These are phyloP conservation scores for Nezara viridula DNA, from an alignment of 2,888 invertebrate species.

Conservation along the genomic window DNA sequence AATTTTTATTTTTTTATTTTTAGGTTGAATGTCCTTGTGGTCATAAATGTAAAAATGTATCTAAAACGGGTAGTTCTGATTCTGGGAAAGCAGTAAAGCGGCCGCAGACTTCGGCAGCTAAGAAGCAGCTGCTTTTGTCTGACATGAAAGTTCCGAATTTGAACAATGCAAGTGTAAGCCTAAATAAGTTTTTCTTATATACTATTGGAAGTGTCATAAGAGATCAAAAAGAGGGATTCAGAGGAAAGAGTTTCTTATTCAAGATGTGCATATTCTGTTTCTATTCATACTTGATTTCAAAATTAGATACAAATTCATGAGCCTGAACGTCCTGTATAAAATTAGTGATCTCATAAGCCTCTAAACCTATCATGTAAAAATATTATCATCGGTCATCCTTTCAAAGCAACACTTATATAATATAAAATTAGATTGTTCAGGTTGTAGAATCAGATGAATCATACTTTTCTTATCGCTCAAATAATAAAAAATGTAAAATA, in stretches of 20 bases:
- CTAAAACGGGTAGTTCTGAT: conserved; percentile 22
- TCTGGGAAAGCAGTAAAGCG: conserved; percentile 54
- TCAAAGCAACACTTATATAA: no score
- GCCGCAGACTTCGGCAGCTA: not conserved
- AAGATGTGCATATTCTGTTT: no score
- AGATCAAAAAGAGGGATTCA: no score
- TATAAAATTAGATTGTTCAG: not conserved
- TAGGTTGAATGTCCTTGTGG: conserved; percentile 73
- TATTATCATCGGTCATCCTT: no score
- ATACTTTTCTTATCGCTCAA: not conserved
- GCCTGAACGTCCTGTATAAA: no score
- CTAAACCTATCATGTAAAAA: no score
- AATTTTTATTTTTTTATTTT: no score
- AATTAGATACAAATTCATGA: no score
- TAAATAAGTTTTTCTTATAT: not conserved
- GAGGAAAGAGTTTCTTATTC: no score
- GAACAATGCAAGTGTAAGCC: conserved; percentile 12
- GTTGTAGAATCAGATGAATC: not conserved
- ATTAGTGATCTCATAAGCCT: no score
- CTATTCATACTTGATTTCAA: no score
- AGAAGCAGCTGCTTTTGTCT: conserved; percentile 1
- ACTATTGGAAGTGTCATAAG: no score
- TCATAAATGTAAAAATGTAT: conserved; percentile 71
- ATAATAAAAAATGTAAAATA: not conserved
- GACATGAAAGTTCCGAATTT: not conserved